Percentiles rank a stretch among this genome's conserved stretches.
These are phyloP conservation scores for Lycophotia porphyrea DNA, from an alignment of 2,888 invertebrate species.

Conservation along the genomic window DNA sequence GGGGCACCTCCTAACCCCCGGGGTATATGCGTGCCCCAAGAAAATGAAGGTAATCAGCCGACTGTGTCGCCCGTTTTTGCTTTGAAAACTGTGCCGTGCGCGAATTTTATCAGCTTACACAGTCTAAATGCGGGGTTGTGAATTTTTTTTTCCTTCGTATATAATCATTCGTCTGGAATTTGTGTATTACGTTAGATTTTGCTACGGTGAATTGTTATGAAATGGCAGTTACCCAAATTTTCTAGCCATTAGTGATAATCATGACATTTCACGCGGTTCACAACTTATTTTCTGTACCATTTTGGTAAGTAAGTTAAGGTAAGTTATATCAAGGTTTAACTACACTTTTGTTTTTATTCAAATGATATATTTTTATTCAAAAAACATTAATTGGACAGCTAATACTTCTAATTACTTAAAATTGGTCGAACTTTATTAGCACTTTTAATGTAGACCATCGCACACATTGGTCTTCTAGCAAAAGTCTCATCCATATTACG, in stretches of 20 bases:
- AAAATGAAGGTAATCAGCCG: conserved; percentile 88
- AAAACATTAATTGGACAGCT: not conserved
- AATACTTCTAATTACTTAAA: not conserved
- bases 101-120: conserved; percentile 73
- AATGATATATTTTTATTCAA: not conserved
- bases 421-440: not conserved
- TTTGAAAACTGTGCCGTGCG: conserved; percentile 73
- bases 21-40: conserved; percentile 84
- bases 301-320: not conserved
- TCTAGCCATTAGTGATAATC: conserved; percentile 6
- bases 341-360: not conserved
- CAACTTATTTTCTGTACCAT: no score
- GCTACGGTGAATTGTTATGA: conserved; percentile 31
- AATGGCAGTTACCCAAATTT: conserved; percentile 7
- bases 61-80: conserved; percentile 70
- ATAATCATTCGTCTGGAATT: conserved; percentile 63
- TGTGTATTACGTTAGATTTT: conserved; percentile 34
- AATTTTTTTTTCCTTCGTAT: conserved; percentile 60
- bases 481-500: not conserved
- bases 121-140: conserved; percentile 62
- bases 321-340: not conserved
- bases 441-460: not conserved
- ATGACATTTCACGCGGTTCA: not conserved
- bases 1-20: conserved; percentile 72
- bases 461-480: not conserved